Percentiles rank a stretch among this genome's conserved stretches.
These are phyloP conservation scores for Odontomachus brunneus DNA, from an alignment of 1,140 invertebrate genomes.

Conservation along the genomic window DNA sequence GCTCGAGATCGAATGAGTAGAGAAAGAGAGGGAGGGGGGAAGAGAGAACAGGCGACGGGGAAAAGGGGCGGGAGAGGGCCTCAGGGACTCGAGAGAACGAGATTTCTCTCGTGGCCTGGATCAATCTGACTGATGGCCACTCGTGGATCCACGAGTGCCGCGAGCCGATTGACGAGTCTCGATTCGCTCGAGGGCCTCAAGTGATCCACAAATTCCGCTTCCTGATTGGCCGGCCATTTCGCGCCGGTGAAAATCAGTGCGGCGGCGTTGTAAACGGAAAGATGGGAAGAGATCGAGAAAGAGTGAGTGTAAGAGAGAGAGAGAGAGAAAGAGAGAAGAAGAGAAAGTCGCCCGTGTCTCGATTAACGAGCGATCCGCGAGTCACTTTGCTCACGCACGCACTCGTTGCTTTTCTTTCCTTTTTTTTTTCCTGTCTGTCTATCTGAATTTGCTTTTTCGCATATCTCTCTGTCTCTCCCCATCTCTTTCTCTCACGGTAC, in stretches of 20 bases:
- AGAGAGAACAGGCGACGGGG: too few relatives aligned
- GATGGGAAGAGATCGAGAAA: too few relatives aligned
- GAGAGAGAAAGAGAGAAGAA: slow-evolving; percentile 15
- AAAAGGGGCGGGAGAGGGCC: background rate
- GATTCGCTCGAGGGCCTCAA: slow-evolving; percentile 42
- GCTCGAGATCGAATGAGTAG: slow-evolving; percentile 13
- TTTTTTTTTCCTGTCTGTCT: background rate
- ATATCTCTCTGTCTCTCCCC: background rate
- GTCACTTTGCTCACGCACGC: background rate
- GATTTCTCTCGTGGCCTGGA: slow-evolving; percentile 57
- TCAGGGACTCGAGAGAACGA: slow-evolving; percentile 27
- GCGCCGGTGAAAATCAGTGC: slow-evolving; percentile 42
- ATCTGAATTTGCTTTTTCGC: too few relatives aligned
- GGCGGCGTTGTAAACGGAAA: background rate
- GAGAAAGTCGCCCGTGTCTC: slow-evolving; percentile 28
- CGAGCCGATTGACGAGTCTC: slow-evolving; percentile 28
- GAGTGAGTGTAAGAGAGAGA: too few relatives aligned
- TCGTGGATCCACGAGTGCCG: slow-evolving; percentile 35
- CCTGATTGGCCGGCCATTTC: slow-evolving; percentile 25
- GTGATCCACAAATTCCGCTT: slow-evolving; percentile 49
- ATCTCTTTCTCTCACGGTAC: background rate
- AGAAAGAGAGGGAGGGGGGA: background rate
- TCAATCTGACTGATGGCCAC: slow-evolving; percentile 50
- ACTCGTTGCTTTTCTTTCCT: background rate
- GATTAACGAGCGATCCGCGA: background rate